Evolutionary conservation across 2,797 vertebrate species (phyloP), one percentile per base, ranked within the genome.

Genomic region (Diplodus puntazzo): DNA sequence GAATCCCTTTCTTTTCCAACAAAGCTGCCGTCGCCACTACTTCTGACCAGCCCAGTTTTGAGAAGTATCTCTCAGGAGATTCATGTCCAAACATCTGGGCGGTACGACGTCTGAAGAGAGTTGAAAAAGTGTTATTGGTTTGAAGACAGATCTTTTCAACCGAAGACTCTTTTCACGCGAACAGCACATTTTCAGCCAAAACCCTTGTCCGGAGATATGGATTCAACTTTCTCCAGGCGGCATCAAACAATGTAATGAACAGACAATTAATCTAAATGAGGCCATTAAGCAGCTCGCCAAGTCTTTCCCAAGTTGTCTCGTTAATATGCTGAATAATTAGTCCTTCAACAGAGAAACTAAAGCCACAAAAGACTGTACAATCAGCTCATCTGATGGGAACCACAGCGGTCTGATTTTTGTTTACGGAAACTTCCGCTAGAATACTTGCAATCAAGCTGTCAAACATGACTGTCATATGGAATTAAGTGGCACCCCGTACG

Each of bases 241-340:
- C 80, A 50, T 89, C 67, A 85, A 87, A 87, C 79, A 80, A 77
- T 27, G 64, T 69, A 80, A 88, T 83, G 84, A 85, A 85, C 64
- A 81, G 73, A 80, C 84, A 91, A 89, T 76, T 64, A 91, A 79
- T 82, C 67, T 59, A 79, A 81, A 84, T 49, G 78, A 83, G 75
- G 58, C 59, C 77, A 78, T 90, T 82, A 84, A 84, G 89, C 87
- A 46, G 43, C 75, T 71, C 67, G 78, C 81, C 88, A 81, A 73
- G 52, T 54, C 72, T 72, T 75, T 83, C 70, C 79, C 67, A 49
- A 34, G 73, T 81, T 52, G 54, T 82, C 80, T 89, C 59, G 63
- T 87, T 83, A 86, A 84, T 83, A 82, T 75, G 81, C 80, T 77
- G 82, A 91, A 92, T 81, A 91, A 92, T 80, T 82, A 76, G 77